These are phyloP conservation scores for Meleagris gallopavo DNA, from an alignment of 2,113 vertebrate genomes.

Conservation along the genomic window DNA sequence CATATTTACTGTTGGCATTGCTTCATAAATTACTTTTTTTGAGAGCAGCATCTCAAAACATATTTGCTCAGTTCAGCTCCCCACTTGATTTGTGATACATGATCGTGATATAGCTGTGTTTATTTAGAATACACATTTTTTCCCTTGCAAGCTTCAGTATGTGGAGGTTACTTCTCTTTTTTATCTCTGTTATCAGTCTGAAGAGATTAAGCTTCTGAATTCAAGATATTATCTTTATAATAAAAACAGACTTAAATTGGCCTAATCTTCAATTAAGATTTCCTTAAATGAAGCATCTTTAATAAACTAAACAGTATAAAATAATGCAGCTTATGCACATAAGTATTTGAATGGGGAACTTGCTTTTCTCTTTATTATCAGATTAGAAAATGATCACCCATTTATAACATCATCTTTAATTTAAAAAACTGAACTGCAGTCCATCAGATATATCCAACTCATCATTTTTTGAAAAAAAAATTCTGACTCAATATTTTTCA, in stretches of 20 bases:
- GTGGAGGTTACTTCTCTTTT: neutral
- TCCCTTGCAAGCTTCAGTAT: neutral
- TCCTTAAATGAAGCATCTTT: neutral
- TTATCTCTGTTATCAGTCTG: neutral
- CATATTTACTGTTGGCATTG: slow-evolving; percentile 59
- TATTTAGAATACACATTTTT: slow-evolving; percentile 33
- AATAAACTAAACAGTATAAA: neutral
- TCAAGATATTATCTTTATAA: neutral
- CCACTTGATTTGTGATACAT: slow-evolving; percentile 60
- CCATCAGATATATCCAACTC: neutral
- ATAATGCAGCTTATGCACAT: neutral
- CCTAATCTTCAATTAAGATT: neutral
- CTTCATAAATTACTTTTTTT: slow-evolving; percentile 63
- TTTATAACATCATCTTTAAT: neutral
- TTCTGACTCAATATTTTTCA: neutral
- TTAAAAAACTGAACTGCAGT: neutral
- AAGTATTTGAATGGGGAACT: neutral
- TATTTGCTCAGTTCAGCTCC: slow-evolving; percentile 57
- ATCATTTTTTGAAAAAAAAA: neutral
- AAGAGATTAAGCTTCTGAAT: neutral
- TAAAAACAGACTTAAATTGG: neutral
- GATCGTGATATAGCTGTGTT: slow-evolving; percentile 37
- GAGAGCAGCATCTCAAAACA: slow-evolving; percentile 59
- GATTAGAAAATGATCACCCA: neutral
- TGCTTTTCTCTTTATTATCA: neutral